Base-by-base conservation (phyloP, 2,797 vertebrate genomes). In the Eutrigla gurnardus region DNA sequence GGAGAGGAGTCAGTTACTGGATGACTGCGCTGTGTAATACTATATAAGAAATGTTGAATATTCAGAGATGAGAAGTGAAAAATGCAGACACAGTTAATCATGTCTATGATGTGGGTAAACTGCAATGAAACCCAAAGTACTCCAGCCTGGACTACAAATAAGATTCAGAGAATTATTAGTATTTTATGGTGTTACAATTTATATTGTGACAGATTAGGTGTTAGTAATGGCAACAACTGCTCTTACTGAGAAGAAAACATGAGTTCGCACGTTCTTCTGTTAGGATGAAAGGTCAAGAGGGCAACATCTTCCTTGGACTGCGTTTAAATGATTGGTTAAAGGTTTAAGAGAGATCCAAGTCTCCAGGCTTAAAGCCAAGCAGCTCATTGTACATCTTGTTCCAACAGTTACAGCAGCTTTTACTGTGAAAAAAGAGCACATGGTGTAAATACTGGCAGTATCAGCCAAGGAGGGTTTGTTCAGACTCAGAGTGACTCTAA, bases 281-380 rank as follows among this genome's bases (percentile, higher is more conserved):
- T 49, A n/a, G 4, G 18, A 65, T 18, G 2, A 32, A 36, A 14
- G 9, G 14, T 50, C 17, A 57, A 49, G 11, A 46, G 14, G 15
- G 3, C 2, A 14, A n/a, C 18, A 33, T 14, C 8, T 25, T 4
- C 9, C 14, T 32, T 62, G 5, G 15, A 50, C 14, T 50, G 3
- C 35, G 68, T 77, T 65, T 17, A 7, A 60, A 35, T 40, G 71
- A 35, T 18, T 60, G 40, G 32, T 45, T 64, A 36, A 15, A 47
- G 36, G 10, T 54, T 55, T 47, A 18, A 50, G 1, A 50, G 15
- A 50, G 15, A 42, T 3, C 42, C 12, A 71, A 14, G 17, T 55
- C 17, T 60, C 25, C 3, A n/a, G 64, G 43, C 36, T 37, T 12
- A 37, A 67, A 68, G 50, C 43, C 45, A 33, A 57, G 53, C 33